Evolutionary conservation across 2,797 vertebrate species (phyloP).

Genomic region (Crenuchus spilurus): DNA sequence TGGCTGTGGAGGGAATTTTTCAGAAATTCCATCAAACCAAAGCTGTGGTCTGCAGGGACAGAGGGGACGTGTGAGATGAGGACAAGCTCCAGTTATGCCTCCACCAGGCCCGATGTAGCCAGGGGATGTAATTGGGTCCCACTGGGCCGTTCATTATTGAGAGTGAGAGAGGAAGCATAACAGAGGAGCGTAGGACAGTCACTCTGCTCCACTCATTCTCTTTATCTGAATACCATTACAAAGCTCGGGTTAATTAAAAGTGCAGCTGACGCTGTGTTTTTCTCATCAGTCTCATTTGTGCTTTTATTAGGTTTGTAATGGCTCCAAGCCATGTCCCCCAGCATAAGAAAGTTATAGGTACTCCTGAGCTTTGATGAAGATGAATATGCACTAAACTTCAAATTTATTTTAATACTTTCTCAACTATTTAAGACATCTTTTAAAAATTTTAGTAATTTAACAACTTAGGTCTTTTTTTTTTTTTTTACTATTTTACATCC

Average conservation of each 20-base stretch:
- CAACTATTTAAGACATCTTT: too few relatives aligned
- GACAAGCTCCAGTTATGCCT: slow-evolving; percentile 75
- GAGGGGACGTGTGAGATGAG: slow-evolving; percentile 45
- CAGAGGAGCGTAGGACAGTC: slow-evolving; percentile 57
- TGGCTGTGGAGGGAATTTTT: slow-evolving; percentile 41
- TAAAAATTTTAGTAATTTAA: too few relatives aligned
- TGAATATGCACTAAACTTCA: background rate
- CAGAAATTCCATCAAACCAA: slow-evolving; percentile 79
- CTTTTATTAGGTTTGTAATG: slow-evolving; percentile 79
- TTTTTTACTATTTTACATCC: too few relatives aligned
- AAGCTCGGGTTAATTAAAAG: slow-evolving; percentile 82
- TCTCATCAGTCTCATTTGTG: slow-evolving; percentile 77
- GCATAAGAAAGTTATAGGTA: slow-evolving; percentile 54
- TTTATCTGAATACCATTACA: slow-evolving; percentile 71
- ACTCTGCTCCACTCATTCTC: slow-evolving; percentile 63
- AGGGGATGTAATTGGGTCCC: slow-evolving; percentile 83
- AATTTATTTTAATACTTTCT: too few relatives aligned
- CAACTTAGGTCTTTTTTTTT: too few relatives aligned
- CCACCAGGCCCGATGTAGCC: slow-evolving; percentile 78
- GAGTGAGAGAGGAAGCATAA: slow-evolving; percentile 74
- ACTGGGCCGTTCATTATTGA: slow-evolving; percentile 82
- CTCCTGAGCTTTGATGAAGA: slow-evolving; percentile 15
- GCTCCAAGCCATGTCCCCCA: slow-evolving; percentile 67
- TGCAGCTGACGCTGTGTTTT: slow-evolving; percentile 75
- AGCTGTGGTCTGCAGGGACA: slow-evolving; percentile 69